Evolutionary conservation across 2,797 vertebrate genomes (phyloP), one percentile per base, ranked within the genome.

Genomic region (Lutjanus argentimaculatus): DNA sequence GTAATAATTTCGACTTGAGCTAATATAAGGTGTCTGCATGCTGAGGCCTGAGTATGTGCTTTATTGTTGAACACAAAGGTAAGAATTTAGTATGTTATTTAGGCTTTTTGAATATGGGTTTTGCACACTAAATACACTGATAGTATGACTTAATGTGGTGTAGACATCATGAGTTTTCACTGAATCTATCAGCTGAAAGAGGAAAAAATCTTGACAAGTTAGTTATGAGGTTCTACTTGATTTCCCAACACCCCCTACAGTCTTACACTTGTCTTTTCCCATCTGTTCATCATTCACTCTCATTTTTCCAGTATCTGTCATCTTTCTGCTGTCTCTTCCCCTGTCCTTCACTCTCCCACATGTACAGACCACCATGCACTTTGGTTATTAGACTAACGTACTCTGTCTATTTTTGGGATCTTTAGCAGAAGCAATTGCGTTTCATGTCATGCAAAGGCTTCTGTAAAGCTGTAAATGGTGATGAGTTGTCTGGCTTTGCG

Each of bases 401-500:
- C 25, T 61, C 55, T 16, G 19, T 79, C 66, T 67, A 9, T 62
- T 70, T 78, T 66, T 75, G 12, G 19, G 30, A 67, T 40, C 55
- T 51, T 51, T 53, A 42, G 52, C 30, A 21, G 21, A 45, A 40
- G 21, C 22, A 25, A 7, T 51, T 52, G 55, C 1, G 6, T 25
- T 52, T 40, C n/a, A 14, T 30, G 40, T 22, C 43, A 59, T n/a
- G 46, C 16, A 48, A 25, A 75, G 22, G 25, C 43, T 75, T 49
- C 46, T 13, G 19, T 75, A 72, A 84, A 89, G 52, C 77, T 63
- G 46, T 75, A 72, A 83, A 77, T 64, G 51, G 63, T 79, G 80
- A 84, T 85, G 77, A 69, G 42, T 36, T 65, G 59, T 72, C 3
- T 46, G 66, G 63, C 73, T 73, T 73, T 42, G 36, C 1, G 1